Percentiles rank a stretch among this genome's conserved stretches.
Evolutionary conservation across 2,888 invertebrate genomes (phyloP).

Genomic region (Gonocerus acuteangulatus): DNA sequence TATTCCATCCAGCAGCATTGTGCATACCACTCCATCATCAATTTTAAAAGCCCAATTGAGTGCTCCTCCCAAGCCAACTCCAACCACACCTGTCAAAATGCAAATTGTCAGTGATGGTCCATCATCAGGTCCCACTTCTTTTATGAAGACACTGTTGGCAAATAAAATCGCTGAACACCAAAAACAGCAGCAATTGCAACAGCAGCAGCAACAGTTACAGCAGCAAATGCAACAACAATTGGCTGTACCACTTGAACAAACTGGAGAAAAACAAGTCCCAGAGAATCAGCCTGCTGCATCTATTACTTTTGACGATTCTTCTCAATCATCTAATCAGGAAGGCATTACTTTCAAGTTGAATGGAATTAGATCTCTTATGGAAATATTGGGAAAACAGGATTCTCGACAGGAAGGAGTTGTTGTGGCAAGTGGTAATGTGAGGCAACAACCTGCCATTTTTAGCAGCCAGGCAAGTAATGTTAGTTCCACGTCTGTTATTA

Average conservation of each 20-base stretch:
- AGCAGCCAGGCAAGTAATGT: conserved; percentile 41
- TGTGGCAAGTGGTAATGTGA: conserved; percentile 40
- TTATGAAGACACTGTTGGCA: conserved; percentile 88
- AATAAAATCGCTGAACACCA: conserved; percentile 76
- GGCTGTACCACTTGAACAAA: neutral
- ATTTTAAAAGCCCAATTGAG: conserved; percentile 79
- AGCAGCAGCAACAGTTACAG: conserved; percentile 51
- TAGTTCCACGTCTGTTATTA: conserved; percentile 2
- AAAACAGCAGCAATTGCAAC: conserved; percentile 46
- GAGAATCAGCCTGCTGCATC: conserved; percentile 1
- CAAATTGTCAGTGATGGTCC: conserved; percentile 25
- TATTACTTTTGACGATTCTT: conserved; percentile 14
- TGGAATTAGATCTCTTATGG: conserved; percentile 21
- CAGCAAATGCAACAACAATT: conserved; percentile 31
- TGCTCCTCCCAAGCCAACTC: conserved; percentile 53
- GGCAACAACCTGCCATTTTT: conserved; percentile 45
- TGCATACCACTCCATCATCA: conserved; percentile 50
- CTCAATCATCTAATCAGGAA: conserved; percentile 16
- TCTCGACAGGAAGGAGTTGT: neutral
- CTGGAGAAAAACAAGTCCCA: neutral
- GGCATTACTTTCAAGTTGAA: conserved; percentile 20
- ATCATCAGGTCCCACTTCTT: conserved; percentile 46
- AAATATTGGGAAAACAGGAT: conserved; percentile 20
- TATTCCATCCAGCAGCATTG: conserved; percentile 26
- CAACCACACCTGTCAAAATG: conserved; percentile 27